Evolutionary conservation across 2,797 vertebrate species (phyloP).

Genomic region (Centroberyx gerrardi): DNA sequence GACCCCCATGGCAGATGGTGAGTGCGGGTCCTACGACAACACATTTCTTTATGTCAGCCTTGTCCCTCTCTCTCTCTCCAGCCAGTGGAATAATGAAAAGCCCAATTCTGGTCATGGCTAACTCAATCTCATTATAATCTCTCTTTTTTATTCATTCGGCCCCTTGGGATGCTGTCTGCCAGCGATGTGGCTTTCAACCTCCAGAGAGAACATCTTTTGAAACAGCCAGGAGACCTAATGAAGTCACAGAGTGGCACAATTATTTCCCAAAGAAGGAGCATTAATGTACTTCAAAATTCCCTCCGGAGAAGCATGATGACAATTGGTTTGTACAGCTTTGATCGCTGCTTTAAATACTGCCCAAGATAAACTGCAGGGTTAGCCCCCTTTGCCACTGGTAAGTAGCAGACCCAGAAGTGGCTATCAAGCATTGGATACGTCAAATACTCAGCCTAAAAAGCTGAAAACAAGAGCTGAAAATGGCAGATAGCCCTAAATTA

Average conservation of each 20-base stretch:
- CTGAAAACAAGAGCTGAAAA: slow-evolving; percentile 70
- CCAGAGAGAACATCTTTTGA: slow-evolving; percentile 90
- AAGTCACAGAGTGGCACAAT: slow-evolving; percentile 91
- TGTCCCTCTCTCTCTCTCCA: slow-evolving; percentile 75
- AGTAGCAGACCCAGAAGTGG: slow-evolving; percentile 79
- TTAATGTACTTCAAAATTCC: slow-evolving; percentile 90
- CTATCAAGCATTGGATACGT: slow-evolving; percentile 69
- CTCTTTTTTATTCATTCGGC: slow-evolving; percentile 90
- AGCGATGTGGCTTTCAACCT: slow-evolving; percentile 90
- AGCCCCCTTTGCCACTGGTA: slow-evolving; percentile 82
- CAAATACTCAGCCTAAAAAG: slow-evolving; percentile 66
- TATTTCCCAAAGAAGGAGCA: slow-evolving; percentile 89
- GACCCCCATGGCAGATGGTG: slow-evolving; percentile 89
- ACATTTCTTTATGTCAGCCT: slow-evolving; percentile 88
- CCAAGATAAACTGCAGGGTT: slow-evolving; percentile 87
- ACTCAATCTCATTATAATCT: slow-evolving; percentile 97
- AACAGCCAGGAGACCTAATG: slow-evolving; percentile 90
- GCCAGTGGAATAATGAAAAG: slow-evolving; percentile 87
- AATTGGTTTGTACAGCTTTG: slow-evolving; percentile 92
- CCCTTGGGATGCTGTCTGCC: slow-evolving; percentile 91
- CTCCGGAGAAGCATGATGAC: slow-evolving; percentile 86
- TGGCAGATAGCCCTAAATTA: slow-evolving; percentile 64
- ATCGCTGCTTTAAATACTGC: slow-evolving; percentile 88
- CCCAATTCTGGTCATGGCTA: slow-evolving; percentile 91
- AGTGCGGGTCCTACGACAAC: slow-evolving; percentile 85